Evolutionary conservation across 2,113 vertebrate species (phyloP), one percentile per base, ranked within the genome.

Genomic region (Scophthalmus maximus): DNA sequence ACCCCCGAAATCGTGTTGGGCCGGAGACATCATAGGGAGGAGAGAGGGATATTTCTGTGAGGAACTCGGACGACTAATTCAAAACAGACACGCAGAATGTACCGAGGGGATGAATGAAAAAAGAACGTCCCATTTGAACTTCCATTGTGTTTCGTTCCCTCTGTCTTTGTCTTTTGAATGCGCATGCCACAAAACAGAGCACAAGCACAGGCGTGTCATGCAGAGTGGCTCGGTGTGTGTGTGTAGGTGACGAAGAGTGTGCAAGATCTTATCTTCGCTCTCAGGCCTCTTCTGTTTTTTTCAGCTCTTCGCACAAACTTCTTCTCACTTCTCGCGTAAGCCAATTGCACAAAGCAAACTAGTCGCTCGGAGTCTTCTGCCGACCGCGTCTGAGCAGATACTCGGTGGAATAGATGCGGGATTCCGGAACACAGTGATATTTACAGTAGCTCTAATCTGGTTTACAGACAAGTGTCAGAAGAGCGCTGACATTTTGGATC

Each of bases 381-480:
- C n/a, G n/a, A n/a, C n/a, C n/a, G n/a, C n/a, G n/a, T n/a, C n/a
- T 40, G 36, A 17, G 11, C 34, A 36, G 40, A 42, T 42, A n/a
- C n/a, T n/a, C n/a, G n/a, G n/a, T n/a, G n/a, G n/a, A n/a, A n/a
- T n/a, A n/a, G n/a, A n/a, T n/a, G n/a, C n/a, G n/a, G n/a, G n/a
- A n/a, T n/a, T n/a, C n/a, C 15, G 32, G 40, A 53, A 6, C 17
- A 25, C 38, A n/a, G 34, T 44, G 58, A 30, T 59, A 51, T 73
- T 68, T 60, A 56, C 30, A n/a, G 17, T 20, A 12, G 42, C 18
- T 18, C 42, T n/a, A 12, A 44, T 55, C 7, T 30, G 40, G 55
- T 72, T 73, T 62, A 53, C 53, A 52, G 68, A 55, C 63, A 10
- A 34, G 36, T 6, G 15, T 23, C 7, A 66, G 50, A 73, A 1